These are phyloP conservation scores for Scopus umbretta DNA, from an alignment of 2,113 vertebrate genomes.

Conservation along the genomic window DNA sequence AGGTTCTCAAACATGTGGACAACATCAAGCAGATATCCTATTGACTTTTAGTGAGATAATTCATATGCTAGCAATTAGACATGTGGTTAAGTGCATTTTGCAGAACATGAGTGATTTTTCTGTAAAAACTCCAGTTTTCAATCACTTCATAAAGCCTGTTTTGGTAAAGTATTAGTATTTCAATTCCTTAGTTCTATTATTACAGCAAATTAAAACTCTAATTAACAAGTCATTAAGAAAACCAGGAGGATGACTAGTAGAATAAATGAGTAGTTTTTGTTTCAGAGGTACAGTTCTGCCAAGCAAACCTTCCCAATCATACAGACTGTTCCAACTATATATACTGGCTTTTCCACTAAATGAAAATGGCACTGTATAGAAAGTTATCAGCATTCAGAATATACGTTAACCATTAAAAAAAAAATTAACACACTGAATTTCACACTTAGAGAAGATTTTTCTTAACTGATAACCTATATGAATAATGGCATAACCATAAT, in stretches of 20 bases:
- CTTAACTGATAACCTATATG: not conserved
- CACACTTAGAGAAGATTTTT: not conserved
- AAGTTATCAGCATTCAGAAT: not conserved
- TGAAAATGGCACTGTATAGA: not conserved
- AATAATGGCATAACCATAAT: not conserved
- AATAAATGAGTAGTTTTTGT: not conserved
- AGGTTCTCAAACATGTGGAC: not conserved
- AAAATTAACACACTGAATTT: not conserved
- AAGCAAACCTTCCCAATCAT: not conserved
- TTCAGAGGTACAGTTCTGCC: not conserved
- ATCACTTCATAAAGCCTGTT: not conserved
- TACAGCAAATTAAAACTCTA: not conserved
- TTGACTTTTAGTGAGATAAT: not conserved
- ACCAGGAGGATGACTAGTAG: not conserved
- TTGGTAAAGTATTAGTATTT: not conserved
- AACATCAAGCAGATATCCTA: not conserved
- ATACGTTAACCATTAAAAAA: not conserved
- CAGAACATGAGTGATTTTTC: not conserved
- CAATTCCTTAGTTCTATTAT: not conserved
- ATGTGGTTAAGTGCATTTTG: not conserved
- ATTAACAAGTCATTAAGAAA: not conserved
- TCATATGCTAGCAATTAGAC: not conserved
- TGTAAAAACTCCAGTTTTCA: not conserved
- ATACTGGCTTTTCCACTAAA: not conserved
- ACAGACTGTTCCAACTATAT: not conserved